Conservation (phyloP, 2,888 invertebrate species). For the Omphaloscelis lunosa region DNA sequence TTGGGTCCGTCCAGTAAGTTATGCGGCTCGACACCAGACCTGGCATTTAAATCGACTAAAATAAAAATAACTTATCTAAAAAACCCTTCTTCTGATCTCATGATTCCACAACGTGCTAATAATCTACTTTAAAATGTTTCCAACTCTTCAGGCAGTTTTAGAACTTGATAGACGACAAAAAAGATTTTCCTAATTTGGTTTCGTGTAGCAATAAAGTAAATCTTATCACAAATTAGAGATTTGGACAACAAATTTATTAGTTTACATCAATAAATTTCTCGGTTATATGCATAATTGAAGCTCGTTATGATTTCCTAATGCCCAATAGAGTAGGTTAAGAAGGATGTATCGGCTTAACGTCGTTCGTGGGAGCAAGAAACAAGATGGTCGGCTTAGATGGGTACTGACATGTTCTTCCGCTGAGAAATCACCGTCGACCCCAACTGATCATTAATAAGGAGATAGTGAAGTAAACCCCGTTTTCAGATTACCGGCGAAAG, state of each 20-base stretch:
- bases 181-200: conserved; percentile 32
- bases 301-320: conserved; percentile 60
- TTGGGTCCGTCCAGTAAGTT: conserved; percentile 57
- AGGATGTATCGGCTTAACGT: conserved; percentile 72
- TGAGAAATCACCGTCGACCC: conserved; percentile 53
- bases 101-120: conserved; percentile 34
- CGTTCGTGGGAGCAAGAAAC: conserved; percentile 58
- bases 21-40: conserved; percentile 59
- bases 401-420: conserved; percentile 56
- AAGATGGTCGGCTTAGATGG: conserved; percentile 52
- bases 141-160: conserved; percentile 10
- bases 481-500: conserved; percentile 38
- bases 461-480: conserved; percentile 44
- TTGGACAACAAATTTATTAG: conserved; percentile 45
- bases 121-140: conserved; percentile 1
- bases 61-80: conserved; percentile 50
- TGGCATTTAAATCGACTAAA: conserved; percentile 53
- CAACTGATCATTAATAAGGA: conserved; percentile 51
- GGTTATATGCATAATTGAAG: conserved; percentile 60
- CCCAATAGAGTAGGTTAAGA: conserved; percentile 61
- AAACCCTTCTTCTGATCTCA: conserved; percentile 38
- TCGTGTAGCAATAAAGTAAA: conserved; percentile 42
- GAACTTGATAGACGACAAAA: conserved; percentile 14
- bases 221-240: conserved; percentile 52
- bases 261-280: conserved; percentile 57